Base-by-base conservation (phyloP, 1,140 invertebrate genomes). In the Fopius arisanus region DNA sequence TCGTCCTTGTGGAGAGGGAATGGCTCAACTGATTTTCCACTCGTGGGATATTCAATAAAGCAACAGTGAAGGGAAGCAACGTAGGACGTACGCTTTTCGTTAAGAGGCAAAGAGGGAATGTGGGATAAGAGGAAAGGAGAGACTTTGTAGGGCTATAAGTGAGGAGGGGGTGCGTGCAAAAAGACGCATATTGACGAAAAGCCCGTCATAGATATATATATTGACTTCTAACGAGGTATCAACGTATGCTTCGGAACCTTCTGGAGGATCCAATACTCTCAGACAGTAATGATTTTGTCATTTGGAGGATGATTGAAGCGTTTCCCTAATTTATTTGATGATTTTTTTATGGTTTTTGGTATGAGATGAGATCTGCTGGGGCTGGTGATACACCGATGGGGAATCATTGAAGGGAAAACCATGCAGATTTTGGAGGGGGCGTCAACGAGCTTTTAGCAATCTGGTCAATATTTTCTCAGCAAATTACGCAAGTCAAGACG, bases 21-120 rank as follows among this genome's bases (percentile, higher is more conserved):
- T 70, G 76, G 79, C 81, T 84, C 75, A 83, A 87, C 85, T 84
- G 85, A 87, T 87, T 86, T 87, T 87, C 85, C 84, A 87, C 84
- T 87, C 81, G 84, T 84, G 85, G 83, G 82, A 84, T 86, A 87
- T 86, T 87, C 85, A 86, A 87, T 87, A 87, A 87, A 78, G 80
- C 81, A 84, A 81, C 78, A 80, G 41, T 82, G 80, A 87, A 87
- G 85, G 82, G 82, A 83, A 82, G 21, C 62, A 54, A 62, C 29
- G 19, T 31, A 9, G 67, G 37, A 68, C 51, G 73, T 65, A 81
- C 79, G 70, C 68, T 75, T 73, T 73, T 81, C 76, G 77, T 72
- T 66, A 68, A 76, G 74, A 72, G 70, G 67, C 63, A 69, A 67
- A 68, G 69, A 77, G 51, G 72, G 54, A 63, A 78, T 43, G 19